Conservation (phyloP, 1,140 invertebrate species). For the Notospermus geniculatus region DNA sequence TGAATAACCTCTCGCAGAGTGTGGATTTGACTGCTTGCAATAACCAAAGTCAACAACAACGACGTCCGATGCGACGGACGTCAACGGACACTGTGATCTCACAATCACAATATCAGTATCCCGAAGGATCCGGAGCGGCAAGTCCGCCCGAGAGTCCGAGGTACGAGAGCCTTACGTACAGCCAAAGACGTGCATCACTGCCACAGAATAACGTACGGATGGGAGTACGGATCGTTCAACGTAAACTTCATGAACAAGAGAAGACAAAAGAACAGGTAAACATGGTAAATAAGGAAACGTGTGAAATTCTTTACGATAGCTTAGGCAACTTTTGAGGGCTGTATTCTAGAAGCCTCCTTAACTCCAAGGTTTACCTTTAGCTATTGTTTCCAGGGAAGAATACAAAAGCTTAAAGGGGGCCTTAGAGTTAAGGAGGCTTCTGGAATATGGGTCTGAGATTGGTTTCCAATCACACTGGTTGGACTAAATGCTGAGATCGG, state of each 20-base stretch:
- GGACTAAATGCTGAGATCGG: too few species aligned
- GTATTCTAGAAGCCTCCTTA: too few species aligned
- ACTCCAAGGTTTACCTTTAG: too few species aligned
- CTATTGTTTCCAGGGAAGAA: too few species aligned
- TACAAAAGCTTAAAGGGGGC: too few species aligned
- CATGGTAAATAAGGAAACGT: neutral
- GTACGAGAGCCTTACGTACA: neutral
- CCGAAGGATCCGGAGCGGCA: neutral
- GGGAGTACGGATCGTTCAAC: constrained; percentile 47
- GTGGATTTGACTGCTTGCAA: constrained; percentile 36
- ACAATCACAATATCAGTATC: constrained; percentile 12
- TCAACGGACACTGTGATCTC: constrained; percentile 47
- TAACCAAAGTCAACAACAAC: constrained; percentile 10
- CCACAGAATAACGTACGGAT: constrained; percentile 44
- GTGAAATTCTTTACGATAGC: neutral
- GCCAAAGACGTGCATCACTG: constrained; percentile 31
- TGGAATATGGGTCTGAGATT: too few species aligned
- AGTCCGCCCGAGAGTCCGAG: constrained; percentile 29
- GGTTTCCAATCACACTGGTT: too few species aligned
- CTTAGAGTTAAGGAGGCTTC: too few species aligned
- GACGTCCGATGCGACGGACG: constrained; percentile 35
- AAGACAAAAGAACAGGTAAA: constrained; percentile 48
- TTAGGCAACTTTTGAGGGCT: too few species aligned
- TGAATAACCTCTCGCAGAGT: constrained; percentile 40
- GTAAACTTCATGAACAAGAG: constrained; percentile 46